phyloP scores from a whole-genome alignment of 2,888 invertebrate genomes.

The Corbicula japonica region DNA sequence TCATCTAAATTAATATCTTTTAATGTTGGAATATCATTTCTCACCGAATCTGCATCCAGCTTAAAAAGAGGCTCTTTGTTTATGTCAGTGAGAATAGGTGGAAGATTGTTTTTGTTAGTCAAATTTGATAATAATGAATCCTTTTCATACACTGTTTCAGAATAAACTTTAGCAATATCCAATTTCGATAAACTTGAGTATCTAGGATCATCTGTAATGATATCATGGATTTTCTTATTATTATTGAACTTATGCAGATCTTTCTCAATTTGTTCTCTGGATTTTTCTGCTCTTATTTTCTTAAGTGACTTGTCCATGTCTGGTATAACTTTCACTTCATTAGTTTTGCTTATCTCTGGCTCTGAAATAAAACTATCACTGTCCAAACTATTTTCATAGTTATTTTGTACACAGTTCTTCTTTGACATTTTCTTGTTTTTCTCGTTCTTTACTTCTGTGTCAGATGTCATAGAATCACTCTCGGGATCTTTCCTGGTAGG shows the following conservation, averaged over 20 bases:
- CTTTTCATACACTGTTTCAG: slow-evolving; percentile 59
- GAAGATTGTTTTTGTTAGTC: slow-evolving; percentile 63
- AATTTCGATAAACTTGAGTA: slow-evolving; percentile 46
- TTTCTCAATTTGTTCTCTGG: slow-evolving; percentile 59
- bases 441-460: slow-evolving; percentile 49
- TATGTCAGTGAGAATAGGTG: slow-evolving; percentile 52
- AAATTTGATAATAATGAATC: slow-evolving; percentile 55
- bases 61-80: slow-evolving; percentile 55
- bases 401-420: slow-evolving; percentile 20
- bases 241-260: slow-evolving; percentile 52
- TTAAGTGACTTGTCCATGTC: slow-evolving; percentile 19
- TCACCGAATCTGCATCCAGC: slow-evolving; percentile 51
- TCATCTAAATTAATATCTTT: slow-evolving; percentile 48
- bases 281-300: slow-evolving; percentile 55
- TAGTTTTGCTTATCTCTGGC: slow-evolving; percentile 30
- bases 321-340: slow-evolving; percentile 3
- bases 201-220: slow-evolving; percentile 50
- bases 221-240: slow-evolving; percentile 49
- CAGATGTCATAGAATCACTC: slow-evolving; percentile 57
- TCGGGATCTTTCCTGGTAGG: slow-evolving; percentile 32
- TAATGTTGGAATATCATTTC: slow-evolving; percentile 53
- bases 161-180: slow-evolving; percentile 60
- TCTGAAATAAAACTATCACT: slow-evolving; percentile 58
- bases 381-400: slow-evolving; percentile 46
- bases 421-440: slow-evolving; percentile 33